These are phyloP conservation scores for Sisyra nigra DNA, from an alignment of 2,888 invertebrate genomes.

Conservation along the genomic window DNA sequence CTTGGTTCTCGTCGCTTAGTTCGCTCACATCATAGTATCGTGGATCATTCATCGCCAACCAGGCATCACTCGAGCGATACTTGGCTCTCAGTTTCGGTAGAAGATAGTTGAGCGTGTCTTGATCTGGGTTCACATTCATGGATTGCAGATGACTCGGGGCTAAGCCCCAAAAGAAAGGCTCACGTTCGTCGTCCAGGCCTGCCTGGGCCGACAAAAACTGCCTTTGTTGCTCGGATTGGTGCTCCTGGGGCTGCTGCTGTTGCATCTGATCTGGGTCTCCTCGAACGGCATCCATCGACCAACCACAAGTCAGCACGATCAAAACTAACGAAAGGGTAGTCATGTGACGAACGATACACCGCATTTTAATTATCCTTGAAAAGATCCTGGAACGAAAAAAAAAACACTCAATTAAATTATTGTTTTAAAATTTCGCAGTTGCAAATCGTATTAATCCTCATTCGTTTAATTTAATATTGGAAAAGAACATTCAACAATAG, in stretches of 20 bases:
- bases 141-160: slow-evolving; percentile 18
- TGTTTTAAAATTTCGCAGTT: too few species aligned
- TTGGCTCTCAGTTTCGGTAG: slow-evolving; percentile 35
- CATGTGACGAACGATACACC: not conserved
- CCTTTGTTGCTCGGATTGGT: too few species aligned
- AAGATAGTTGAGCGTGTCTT: slow-evolving; percentile 30
- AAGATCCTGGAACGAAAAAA: not conserved
- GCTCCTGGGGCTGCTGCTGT: too few species aligned
- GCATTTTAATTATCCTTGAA: not conserved
- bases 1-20: slow-evolving; percentile 14
- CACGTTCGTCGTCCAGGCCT: not conserved
- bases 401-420: too few species aligned
- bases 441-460: too few species aligned
- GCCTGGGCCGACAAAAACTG: too few species aligned
- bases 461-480: too few species aligned
- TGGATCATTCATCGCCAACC: slow-evolving; percentile 24
- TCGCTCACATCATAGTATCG: slow-evolving; percentile 28
- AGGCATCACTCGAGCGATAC: slow-evolving; percentile 25
- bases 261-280: too few species aligned
- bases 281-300: not conserved
- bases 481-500: too few species aligned
- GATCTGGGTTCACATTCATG: slow-evolving; percentile 22
- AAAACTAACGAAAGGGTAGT: not conserved
- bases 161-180: slow-evolving; percentile 3
- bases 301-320: not conserved